Evolutionary conservation across 2,113 vertebrate species (phyloP).

Genomic region (Tachuris rubrigastra): DNA sequence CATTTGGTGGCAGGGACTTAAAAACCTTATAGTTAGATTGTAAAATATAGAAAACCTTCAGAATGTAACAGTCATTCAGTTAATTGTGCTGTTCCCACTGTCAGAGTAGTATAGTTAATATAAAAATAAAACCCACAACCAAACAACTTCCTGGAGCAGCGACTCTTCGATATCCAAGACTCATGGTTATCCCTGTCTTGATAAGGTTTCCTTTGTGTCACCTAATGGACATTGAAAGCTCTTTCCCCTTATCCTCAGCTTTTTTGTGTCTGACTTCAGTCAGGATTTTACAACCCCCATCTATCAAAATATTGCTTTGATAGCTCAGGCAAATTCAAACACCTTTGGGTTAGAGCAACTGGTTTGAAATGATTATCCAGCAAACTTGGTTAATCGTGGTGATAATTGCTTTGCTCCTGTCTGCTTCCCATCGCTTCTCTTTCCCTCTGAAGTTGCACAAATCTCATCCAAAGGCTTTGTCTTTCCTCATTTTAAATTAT

Average conservation of each 20-base stretch:
- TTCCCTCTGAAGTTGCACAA: fast-evolving
- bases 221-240: neutral
- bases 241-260: neutral
- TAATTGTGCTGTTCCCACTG: neutral
- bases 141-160: neutral
- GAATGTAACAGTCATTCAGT: fast-evolving
- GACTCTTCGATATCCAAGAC: neutral
- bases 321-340: neutral
- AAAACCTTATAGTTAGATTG: neutral
- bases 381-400: neutral
- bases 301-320: neutral
- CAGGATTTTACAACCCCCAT: neutral
- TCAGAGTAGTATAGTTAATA: neutral
- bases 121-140: neutral
- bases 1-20: neutral
- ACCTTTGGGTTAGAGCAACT: neutral
- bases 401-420: neutral
- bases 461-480: neutral
- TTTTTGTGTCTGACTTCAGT: neutral
- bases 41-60: neutral
- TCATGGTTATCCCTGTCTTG: neutral
- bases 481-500: neutral
- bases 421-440: neutral
- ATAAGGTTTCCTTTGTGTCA: neutral
- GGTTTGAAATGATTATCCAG: neutral